phyloP scores from a whole-genome alignment of 2,888 invertebrate species.

The Onchidella celtica region DNA sequence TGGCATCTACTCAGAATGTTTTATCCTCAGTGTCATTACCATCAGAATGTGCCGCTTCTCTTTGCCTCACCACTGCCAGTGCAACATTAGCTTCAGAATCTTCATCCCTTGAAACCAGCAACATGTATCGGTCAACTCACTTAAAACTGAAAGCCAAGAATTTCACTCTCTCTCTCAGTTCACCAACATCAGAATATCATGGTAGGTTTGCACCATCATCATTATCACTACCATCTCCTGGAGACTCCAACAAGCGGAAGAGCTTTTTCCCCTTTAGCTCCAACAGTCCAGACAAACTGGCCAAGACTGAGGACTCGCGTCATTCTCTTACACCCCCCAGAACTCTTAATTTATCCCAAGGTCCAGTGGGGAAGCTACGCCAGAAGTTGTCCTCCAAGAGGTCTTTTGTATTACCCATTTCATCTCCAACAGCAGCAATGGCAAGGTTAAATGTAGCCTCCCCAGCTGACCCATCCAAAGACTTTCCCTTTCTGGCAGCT shows the following conservation, averaged over 20 bases:
- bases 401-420: conserved; percentile 53
- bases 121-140: background rate
- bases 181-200: conserved; percentile 39
- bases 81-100: conserved; percentile 3
- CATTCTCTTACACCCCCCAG: conserved; percentile 39
- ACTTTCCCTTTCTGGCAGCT: background rate
- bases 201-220: background rate
- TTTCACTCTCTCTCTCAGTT: conserved; percentile 40
- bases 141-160: conserved; percentile 20
- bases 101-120: background rate
- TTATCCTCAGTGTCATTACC: conserved; percentile 28
- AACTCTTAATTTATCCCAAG: conserved; percentile 33
- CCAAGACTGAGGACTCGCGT: conserved; percentile 33
- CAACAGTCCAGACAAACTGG: conserved; percentile 46
- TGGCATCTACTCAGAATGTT: conserved; percentile 44
- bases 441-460: conserved; percentile 77
- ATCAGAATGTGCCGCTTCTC: conserved; percentile 2
- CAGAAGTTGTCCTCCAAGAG: conserved; percentile 11
- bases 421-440: conserved; percentile 80
- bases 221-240: conserved; percentile 23
- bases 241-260: conserved; percentile 47
- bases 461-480: conserved; percentile 12
- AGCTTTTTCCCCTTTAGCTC: conserved; percentile 18
- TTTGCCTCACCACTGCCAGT: no score
- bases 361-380: conserved; percentile 11